Evolutionary conservation across 2,113 vertebrate species (phyloP), one percentile per base, ranked within the genome.

Genomic region (Ptychochromis oligacanthus): DNA sequence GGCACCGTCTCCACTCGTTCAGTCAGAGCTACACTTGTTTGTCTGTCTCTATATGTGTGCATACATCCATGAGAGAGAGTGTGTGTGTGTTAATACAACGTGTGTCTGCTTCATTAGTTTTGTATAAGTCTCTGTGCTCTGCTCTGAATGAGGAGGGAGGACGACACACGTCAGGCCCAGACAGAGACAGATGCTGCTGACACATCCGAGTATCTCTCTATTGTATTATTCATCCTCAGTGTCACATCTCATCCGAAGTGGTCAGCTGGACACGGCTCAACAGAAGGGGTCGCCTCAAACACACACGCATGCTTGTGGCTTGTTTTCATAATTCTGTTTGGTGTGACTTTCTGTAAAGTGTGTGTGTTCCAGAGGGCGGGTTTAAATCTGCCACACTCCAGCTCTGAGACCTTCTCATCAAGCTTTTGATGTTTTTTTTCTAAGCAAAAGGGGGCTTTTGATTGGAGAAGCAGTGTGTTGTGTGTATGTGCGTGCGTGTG

Each of bases 181-280:
- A 94, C 93, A 83, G 81, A 87, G 89, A 88, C 92, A 93, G 93
- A 94, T 93, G 92, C 92, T 85, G 88, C 88, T 88, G 89, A 94
- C 93, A 89, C 81, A 70, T 90, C 88, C 75, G 56, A 91, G 87
- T 55, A 64, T 92, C 89, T 88, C 86, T 87, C 92, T 83, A 85
- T 93, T 94, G 90, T 95, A 75, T 91, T 92, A 86, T 87, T 93
- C 92, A 94, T 93, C 87, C 90, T 87, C 77, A 2, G 84, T 92
- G 93, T 93, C 93, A 88, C 91, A 85, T 89, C 89, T 77, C 90
- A 93, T 94, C 88, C 52, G 54, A 79, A 67, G 85, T 85, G 87
- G 90, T 92, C 90, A 62, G 64, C 70, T n/a, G 26, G 85, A 87
- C 85, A 70, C 11, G 28, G 57, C 26, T 59, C 74, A 82, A 67